phyloP scores from a whole-genome alignment of 2,888 invertebrate species.

The Saturnia japonica region DNA sequence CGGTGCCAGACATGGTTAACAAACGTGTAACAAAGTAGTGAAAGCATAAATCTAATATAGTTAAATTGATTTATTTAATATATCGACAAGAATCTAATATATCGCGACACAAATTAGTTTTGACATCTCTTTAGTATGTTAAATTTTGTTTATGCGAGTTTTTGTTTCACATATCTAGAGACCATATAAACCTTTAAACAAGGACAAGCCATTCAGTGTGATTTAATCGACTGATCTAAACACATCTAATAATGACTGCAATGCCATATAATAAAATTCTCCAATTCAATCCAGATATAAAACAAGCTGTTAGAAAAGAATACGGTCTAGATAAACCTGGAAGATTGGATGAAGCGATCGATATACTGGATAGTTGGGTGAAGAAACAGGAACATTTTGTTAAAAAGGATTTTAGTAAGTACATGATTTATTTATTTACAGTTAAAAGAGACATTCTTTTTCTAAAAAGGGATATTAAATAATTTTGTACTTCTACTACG shows the following conservation, averaged over 20 bases:
- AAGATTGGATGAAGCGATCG: constrained; percentile 44
- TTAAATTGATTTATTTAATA: no score
- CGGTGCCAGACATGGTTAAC: no score
- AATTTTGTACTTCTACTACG: no score
- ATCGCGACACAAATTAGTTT: no score
- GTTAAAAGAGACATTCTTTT: no score
- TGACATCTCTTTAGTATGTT: no score
- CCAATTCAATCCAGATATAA: constrained; percentile 36
- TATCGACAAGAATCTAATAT: no score
- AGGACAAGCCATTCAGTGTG: background rate
- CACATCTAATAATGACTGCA: constrained; percentile 27
- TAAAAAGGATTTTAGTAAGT: constrained; percentile 39
- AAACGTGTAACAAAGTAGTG: no score
- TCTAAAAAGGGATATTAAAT: no score
- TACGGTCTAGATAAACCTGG: constrained; percentile 43
- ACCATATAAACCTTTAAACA: background rate
- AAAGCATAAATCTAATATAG: no score
- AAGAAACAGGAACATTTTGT: constrained; percentile 40
- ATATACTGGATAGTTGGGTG: constrained; percentile 46
- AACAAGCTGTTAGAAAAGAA: constrained; percentile 34
- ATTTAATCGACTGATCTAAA: background rate
- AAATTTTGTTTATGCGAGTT: background rate
- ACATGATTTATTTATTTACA: background rate
- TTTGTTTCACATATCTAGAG: background rate
- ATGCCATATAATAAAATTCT: constrained; percentile 31